Evolutionary conservation across 2,797 vertebrate genomes (phyloP).

Genomic region (Xiphorhynchus erythropygius): DNA sequence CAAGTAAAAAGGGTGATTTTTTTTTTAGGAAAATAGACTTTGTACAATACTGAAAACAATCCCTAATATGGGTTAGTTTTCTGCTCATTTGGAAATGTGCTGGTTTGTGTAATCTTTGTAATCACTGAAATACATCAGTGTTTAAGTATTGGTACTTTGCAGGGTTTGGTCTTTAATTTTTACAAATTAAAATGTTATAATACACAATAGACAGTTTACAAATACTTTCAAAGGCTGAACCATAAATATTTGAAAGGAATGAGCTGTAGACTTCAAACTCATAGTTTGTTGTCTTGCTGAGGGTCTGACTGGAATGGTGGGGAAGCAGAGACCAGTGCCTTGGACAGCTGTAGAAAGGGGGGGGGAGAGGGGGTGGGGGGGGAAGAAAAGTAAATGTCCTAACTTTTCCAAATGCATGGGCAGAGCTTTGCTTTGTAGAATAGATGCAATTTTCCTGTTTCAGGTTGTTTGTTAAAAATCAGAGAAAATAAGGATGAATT

Average conservation of each 20-base stretch:
- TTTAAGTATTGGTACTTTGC: not conserved
- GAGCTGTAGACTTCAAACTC: not conserved
- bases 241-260: not conserved
- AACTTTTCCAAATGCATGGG: not conserved
- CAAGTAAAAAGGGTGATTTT: not conserved
- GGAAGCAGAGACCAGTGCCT: not conserved
- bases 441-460: not conserved
- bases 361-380: fast-evolving
- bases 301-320: not conserved
- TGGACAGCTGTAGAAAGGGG: not conserved
- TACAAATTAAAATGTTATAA: not conserved
- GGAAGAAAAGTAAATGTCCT: not conserved
- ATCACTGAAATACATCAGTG: not conserved
- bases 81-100: not conserved
- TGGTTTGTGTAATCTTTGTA: not conserved
- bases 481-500: not conserved
- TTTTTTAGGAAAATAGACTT: not conserved
- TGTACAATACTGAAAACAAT: not conserved
- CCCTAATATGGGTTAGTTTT: not conserved
- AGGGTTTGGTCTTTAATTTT: not conserved
- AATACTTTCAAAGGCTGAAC: not conserved
- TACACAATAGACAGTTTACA: not conserved
- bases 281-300: not conserved
- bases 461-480: not conserved
- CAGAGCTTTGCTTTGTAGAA: not conserved